Evolutionary conservation across 2,797 vertebrate species (phyloP), one percentile per base, ranked within the genome.

Genomic region (Halcyon smyrnensis): DNA sequence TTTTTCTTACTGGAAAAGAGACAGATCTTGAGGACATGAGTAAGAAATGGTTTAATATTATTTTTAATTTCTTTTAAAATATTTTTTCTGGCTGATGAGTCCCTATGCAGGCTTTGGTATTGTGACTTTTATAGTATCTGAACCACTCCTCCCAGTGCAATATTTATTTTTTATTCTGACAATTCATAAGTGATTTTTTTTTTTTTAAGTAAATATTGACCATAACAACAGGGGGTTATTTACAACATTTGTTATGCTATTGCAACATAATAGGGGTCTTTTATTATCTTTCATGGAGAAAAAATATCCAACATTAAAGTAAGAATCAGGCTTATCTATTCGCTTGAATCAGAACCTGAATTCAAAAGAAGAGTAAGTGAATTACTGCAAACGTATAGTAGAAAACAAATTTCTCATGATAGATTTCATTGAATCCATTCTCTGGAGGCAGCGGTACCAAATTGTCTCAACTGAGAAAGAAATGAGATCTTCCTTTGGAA

Each of bases 201-300:
- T 36, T 36, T 65, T 43, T 36, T 3, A 21, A 50, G 24, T 37
- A 69, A 79, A 67, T 46, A 21, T 3, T 60, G 4, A 27, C 8
- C 8, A 43, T 43, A 17, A 43, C 18, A 43, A 43, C 17, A 43
- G 43, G 17, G 43, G 43, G 43, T 43, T 43, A 43, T 43, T 43
- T 43, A 43, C 16, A 43, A 43, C 43, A 43, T 43, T 43, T 43
- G 43, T 43, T 43, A 43, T 17, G 43, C 43, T 43, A 43, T 43
- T 79, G 17, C 1, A 43, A 77, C 4, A 28, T 41, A 45, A 20
- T 0, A 0, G 9, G 0, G 0, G 13, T 15, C 19, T 0, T 34
- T 25, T 24, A 57, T 67, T 70, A 5, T 32, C 25, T 87, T 65
- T 3, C 5, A 11, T 6, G 34, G 34, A 36, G 13, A 70, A 18